Conservation (phyloP, 2,113 vertebrate species). For the Loxodonta africana region DNA sequence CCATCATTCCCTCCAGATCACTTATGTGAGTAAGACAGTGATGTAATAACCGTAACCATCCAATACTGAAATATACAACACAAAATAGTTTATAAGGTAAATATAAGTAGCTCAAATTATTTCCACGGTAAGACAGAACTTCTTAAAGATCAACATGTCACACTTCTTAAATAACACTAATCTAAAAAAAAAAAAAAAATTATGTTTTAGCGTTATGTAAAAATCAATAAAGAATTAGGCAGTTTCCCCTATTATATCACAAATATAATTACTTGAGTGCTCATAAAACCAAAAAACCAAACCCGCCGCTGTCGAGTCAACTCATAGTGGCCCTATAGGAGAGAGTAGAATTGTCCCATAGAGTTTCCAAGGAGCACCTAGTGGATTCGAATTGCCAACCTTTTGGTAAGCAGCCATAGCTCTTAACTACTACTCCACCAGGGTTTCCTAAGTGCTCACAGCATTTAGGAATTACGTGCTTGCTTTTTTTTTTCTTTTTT, state of each 20-base stretch:
- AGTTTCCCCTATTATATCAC: not conserved
- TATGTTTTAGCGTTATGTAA: not conserved
- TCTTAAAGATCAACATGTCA: not conserved
- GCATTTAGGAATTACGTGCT: not conserved
- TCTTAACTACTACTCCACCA: too few species aligned
- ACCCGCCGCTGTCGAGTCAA: too few species aligned
- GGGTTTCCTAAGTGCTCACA: not conserved
- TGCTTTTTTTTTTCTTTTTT: not conserved
- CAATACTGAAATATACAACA: conserved; percentile 92
- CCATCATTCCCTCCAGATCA: conserved; percentile 99
- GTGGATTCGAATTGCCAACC: too few species aligned
- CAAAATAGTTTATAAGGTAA: not conserved
- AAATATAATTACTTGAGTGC: not conserved
- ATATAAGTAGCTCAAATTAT: not conserved
- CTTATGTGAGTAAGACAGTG: conserved; percentile 99
- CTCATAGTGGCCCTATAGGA: too few species aligned
- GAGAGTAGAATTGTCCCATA: too few species aligned
- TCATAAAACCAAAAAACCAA: not conserved
- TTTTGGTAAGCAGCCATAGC: too few species aligned
- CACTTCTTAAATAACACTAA: not conserved
- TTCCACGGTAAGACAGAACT: not conserved
- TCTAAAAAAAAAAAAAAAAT: not conserved
- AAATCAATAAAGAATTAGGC: not conserved
- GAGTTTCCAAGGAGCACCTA: too few species aligned
- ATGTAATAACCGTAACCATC: conserved; percentile 98